Base-by-base conservation (phyloP, 2,797 vertebrate species). In the Tiaroga cobitis region DNA sequence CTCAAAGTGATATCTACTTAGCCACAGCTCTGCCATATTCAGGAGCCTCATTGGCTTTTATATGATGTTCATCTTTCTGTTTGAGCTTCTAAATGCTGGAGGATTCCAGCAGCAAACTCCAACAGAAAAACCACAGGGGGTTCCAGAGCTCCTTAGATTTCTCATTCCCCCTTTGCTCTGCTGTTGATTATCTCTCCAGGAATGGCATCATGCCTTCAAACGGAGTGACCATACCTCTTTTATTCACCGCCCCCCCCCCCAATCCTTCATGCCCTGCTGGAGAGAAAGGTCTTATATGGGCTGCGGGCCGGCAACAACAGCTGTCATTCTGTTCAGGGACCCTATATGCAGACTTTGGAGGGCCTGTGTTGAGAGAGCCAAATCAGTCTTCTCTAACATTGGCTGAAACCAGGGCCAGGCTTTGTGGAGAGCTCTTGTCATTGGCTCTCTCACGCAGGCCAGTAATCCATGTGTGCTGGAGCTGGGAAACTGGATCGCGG, bases 401-500 rank as follows among this genome's bases (percentile, higher is more conserved):
- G 91, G 87, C 90, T 92, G 83, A 86, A 90, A 89, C 85, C 51
- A 88, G 85, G 84, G 78, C 70, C 84, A 75, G 87, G 91, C 91
- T 90, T 79, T 79, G 68, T 41, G 88, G 90, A 93, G 90, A 92
- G 88, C 87, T 93, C 88, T 85, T 85, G 85, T 78, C 70, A 89
- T 93, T 92, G 86, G 92, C 91, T 92, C 89, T 91, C 89, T 90
- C 84, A 81, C 41, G 61, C 79, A 75, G 84, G 54, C 70, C 70
- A 73, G 85, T 84, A 85, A 83, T 89, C 89, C 84, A 85, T 83
- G 92, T 93, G 91, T 93, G 92, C 92, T 92, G 89, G 77, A 91
- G 91, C 93, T 87, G 91, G 93, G 94, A 95, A 95, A 96, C 59
- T 88, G 92, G 93, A 95, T 92, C 93, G 91, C 86, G 90, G 91